Evolutionary conservation across 64 coral and sea anemone genomes (phyloP).

Genomic region (Stichodactyla helianthus): DNA sequence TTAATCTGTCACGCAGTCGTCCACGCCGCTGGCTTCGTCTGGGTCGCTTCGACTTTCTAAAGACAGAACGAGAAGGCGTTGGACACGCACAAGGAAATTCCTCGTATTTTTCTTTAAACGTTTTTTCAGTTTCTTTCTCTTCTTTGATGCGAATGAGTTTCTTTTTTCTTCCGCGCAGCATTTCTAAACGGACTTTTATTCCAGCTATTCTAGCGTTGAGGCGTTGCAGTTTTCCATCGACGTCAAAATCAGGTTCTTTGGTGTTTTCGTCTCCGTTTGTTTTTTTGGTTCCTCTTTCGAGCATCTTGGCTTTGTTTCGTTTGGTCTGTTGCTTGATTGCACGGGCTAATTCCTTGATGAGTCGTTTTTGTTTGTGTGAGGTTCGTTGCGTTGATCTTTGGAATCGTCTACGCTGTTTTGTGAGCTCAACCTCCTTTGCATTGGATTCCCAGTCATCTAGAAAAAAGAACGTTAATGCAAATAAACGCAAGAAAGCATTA

Average conservation of each 20-base stretch:
- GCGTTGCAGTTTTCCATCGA: conserved; percentile 55
- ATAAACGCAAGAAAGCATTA: background rate
- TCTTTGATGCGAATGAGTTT: conserved; percentile 59
- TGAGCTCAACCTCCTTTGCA: background rate
- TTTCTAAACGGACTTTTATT: conserved; percentile 35
- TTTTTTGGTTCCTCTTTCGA: background rate
- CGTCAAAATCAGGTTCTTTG: background rate
- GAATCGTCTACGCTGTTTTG: background rate
- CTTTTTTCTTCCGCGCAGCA: conserved; percentile 61
- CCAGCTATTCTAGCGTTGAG: conserved; percentile 73
- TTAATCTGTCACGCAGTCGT: background rate
- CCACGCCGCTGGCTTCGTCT: background rate
- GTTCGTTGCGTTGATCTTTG: background rate
- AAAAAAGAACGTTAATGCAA: background rate
- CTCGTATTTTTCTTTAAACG: conserved; percentile 50
- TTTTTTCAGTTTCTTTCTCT: conserved; percentile 21
- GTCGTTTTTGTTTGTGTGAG: background rate
- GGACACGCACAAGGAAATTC: conserved; percentile 54
- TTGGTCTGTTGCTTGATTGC: conserved; percentile 25
- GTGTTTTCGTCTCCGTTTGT: background rate
- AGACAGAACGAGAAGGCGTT: background rate
- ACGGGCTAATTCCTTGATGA: conserved; percentile 36
- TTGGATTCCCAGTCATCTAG: background rate
- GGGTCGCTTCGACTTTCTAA: background rate
- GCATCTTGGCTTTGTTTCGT: conserved; percentile 29